phyloP scores from a whole-genome alignment of 2,113 vertebrate species.

The Pao palembangensis region DNA sequence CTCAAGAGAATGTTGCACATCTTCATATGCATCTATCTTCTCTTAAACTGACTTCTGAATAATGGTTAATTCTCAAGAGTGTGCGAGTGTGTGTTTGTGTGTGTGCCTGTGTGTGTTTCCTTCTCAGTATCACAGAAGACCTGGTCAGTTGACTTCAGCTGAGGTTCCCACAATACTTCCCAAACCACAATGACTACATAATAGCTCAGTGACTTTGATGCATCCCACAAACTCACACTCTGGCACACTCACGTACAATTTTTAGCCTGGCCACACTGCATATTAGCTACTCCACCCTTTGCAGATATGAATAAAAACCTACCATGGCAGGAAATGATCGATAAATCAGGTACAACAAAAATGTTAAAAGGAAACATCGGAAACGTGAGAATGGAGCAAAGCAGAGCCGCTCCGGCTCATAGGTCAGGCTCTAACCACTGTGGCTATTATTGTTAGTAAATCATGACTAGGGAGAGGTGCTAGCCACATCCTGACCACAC shows the following conservation, averaged over 20 bases:
- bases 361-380: background rate
- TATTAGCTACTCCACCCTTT: slow-evolving; percentile 19
- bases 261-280: slow-evolving; percentile 16
- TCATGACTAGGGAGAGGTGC: slow-evolving; percentile 53
- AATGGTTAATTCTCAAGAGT: slow-evolving; percentile 8
- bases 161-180: slow-evolving; percentile 45
- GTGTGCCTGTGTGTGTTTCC: slow-evolving; percentile 36
- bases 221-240: slow-evolving; percentile 22
- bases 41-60: slow-evolving; percentile 44
- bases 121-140: slow-evolving; percentile 32
- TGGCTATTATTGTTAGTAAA: slow-evolving; percentile 55
- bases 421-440: slow-evolving; percentile 42
- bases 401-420: slow-evolving; percentile 19
- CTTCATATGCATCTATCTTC: slow-evolving; percentile 16
- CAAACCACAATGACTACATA: slow-evolving; percentile 61
- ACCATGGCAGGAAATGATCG: slow-evolving; percentile 26
- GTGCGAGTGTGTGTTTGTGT: slow-evolving; percentile 15
- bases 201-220: slow-evolving; percentile 46
- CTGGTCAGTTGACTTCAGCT: slow-evolving; percentile 39
- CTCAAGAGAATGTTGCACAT: slow-evolving; percentile 16
- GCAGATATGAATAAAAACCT: slow-evolving; percentile 40
- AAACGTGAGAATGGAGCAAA: slow-evolving; percentile 15
- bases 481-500: slow-evolving; percentile 67
- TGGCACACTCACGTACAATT: slow-evolving; percentile 8
- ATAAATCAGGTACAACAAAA: slow-evolving; percentile 31